Conservation (phyloP, 2,888 invertebrate species). For the Papilio gigon region DNA sequence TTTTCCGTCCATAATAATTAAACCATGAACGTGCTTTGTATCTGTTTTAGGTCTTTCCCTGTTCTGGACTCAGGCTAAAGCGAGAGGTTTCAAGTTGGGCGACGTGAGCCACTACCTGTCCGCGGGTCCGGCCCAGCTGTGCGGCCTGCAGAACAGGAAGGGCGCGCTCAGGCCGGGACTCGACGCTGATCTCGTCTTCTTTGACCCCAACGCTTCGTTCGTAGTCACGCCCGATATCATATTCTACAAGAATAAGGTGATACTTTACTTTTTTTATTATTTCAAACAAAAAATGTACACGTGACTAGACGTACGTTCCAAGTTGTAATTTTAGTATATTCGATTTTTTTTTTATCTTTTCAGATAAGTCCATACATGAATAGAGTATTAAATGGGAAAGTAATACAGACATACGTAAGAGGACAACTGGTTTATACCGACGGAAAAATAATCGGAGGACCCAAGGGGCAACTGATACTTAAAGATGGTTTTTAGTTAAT, state of each 20-base stretch:
- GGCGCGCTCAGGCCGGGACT: constrained; percentile 83
- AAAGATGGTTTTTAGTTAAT: constrained; percentile 43
- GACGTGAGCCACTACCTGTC: constrained; percentile 84
- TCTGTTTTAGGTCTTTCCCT: constrained; percentile 81
- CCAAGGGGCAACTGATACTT: constrained; percentile 75
- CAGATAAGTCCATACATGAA: constrained; percentile 86
- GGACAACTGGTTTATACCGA: constrained; percentile 83
- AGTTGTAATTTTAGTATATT: background rate
- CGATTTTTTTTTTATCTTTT: constrained; percentile 45
- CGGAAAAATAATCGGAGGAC: constrained; percentile 64
- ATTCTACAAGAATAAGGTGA: constrained; percentile 86
- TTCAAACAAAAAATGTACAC: constrained; percentile 11
- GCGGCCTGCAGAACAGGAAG: constrained; percentile 83
- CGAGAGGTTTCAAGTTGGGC: constrained; percentile 77
- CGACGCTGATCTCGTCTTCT: constrained; percentile 88
- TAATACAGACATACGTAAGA: constrained; percentile 85
- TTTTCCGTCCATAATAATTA: too few species aligned
- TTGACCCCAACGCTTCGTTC: constrained; percentile 85
- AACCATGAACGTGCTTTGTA: background rate
- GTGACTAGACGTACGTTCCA: too few species aligned
- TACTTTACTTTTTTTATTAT: background rate
- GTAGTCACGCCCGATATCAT: constrained; percentile 81
- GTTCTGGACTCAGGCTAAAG: constrained; percentile 85
- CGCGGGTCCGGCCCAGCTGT: constrained; percentile 83
- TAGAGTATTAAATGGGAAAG: constrained; percentile 83